Percentiles rank a stretch among this genome's conserved stretches.
Evolutionary conservation across 2,888 invertebrate genomes (phyloP).

Genomic region (Mythimna albipuncta): DNA sequence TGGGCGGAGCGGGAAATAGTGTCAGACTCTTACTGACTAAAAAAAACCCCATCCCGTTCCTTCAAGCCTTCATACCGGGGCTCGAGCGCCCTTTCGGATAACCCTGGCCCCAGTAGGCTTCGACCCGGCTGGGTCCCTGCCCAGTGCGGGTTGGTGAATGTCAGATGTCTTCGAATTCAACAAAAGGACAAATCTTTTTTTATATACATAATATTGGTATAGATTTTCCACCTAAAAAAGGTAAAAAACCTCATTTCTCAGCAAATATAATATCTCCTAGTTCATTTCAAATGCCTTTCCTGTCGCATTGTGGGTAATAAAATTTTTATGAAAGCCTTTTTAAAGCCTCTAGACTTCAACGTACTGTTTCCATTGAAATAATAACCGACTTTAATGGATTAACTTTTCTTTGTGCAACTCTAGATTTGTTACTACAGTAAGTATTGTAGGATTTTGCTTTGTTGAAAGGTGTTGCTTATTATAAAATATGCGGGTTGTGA

Average conservation of each 20-base stretch:
- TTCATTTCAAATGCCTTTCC: slow-evolving; percentile 30
- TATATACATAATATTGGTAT: no score
- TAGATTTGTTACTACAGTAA: slow-evolving; percentile 36
- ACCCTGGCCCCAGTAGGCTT: no score
- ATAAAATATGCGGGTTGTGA: background rate
- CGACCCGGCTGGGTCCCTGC: no score
- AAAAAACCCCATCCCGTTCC: no score
- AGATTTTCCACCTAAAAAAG: background rate
- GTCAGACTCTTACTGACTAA: no score
- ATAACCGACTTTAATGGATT: slow-evolving; percentile 33
- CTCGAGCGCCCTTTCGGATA: no score
- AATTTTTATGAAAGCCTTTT: slow-evolving; percentile 34
- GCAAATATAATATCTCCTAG: slow-evolving; percentile 6
- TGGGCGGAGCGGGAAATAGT: no score
- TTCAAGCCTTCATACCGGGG: no score
- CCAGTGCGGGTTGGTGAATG: no score
- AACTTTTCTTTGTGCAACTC: slow-evolving; percentile 43
- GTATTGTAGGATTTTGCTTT: slow-evolving; percentile 5
- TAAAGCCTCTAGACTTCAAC: slow-evolving; percentile 15
- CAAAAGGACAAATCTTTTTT: no score
- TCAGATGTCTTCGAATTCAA: no score
- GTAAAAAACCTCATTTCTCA: slow-evolving; percentile 21
- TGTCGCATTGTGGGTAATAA: slow-evolving; percentile 44
- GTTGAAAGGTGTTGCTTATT: slow-evolving; percentile 15
- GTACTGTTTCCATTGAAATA: slow-evolving; percentile 43